Percentiles rank a stretch among this genome's conserved stretches.
phyloP scores from a whole-genome alignment of 2,888 invertebrate genomes.

The Tiphia femorata region DNA sequence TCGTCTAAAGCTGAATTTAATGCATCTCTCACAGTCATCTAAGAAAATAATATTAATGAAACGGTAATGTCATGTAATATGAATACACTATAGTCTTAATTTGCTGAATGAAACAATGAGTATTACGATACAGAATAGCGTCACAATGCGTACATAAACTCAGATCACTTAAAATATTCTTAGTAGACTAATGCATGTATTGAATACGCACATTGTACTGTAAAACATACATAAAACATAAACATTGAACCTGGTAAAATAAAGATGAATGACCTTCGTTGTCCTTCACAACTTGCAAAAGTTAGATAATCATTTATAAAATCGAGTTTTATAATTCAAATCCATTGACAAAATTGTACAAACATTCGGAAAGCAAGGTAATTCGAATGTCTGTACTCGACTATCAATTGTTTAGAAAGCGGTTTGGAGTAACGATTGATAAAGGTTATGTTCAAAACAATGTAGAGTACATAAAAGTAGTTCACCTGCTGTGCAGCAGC shows the following conservation, averaged over 20 bases:
- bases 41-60: constrained; percentile 54
- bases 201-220: too few species aligned
- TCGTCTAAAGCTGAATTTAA: constrained; percentile 96
- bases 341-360: background rate
- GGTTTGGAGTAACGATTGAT: background rate
- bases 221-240: background rate
- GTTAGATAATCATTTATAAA: constrained; percentile 4
- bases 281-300: constrained; percentile 31
- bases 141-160: background rate
- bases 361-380: background rate
- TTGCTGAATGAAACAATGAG: background rate
- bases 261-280: constrained; percentile 37
- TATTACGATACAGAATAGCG: background rate
- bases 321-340: background rate
- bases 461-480: background rate
- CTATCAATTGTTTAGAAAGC: background rate
- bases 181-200: background rate
- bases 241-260: background rate
- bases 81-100: too few species aligned
- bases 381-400: background rate
- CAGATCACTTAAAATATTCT: background rate
- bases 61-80: too few species aligned
- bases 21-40: constrained; percentile 97
- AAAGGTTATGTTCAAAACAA: constrained; percentile 32
- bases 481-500: constrained; percentile 64